Percentiles rank a stretch among this genome's conserved stretches.
These are phyloP conservation scores for Archilochus colubris DNA, from an alignment of 2,113 vertebrate species.

Conservation along the genomic window DNA sequence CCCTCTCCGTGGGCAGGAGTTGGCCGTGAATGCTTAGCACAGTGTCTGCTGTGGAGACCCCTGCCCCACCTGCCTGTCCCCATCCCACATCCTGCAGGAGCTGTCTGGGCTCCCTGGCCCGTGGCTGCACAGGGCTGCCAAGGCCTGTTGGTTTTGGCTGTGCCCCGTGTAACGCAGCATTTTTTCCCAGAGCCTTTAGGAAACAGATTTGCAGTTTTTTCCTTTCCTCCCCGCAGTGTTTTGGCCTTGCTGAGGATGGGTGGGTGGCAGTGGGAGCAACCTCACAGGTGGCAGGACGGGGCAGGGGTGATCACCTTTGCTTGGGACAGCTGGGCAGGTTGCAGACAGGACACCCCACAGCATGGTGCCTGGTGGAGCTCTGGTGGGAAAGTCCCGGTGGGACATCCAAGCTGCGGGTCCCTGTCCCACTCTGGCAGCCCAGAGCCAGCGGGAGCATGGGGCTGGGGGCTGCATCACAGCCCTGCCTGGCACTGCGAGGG, in stretches of 20 bases:
- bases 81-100: constrained; percentile 50
- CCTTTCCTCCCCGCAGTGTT: constrained; percentile 10
- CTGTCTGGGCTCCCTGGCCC: constrained; percentile 49
- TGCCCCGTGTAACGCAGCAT: constrained; percentile 18
- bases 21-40: background rate
- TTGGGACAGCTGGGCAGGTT: no score
- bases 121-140: background rate
- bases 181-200: constrained; percentile 62
- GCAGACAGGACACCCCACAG: background rate
- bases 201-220: constrained; percentile 54
- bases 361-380: fast-evolving
- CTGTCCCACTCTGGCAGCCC: fast-evolving
- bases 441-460: background rate
- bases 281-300: background rate
- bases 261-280: background rate
- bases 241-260: background rate
- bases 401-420: fast-evolving
- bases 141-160: constrained; percentile 63
- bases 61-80: background rate
- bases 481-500: background rate
- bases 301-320: no score
- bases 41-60: background rate
- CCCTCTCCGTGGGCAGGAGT: background rate
- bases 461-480: background rate
- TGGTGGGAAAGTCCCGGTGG: background rate